Conservation (phyloP, 2,113 vertebrate species). For the Solea senegalensis region DNA sequence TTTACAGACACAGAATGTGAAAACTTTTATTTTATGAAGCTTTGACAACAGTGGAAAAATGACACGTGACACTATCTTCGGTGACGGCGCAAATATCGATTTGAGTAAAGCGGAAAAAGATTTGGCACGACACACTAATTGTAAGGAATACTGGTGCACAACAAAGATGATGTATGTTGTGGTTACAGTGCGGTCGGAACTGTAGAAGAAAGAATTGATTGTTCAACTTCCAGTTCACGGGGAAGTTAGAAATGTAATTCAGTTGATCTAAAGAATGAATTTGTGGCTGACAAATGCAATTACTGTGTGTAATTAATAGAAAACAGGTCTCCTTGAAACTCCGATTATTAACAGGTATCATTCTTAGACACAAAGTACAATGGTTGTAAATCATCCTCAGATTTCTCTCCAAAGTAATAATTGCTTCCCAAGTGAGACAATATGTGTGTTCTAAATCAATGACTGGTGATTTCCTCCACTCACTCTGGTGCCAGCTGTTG, state of each 20-base stretch:
- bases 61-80: no score
- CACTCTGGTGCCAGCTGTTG: no score
- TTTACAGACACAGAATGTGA: neutral
- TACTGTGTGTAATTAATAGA: conserved; percentile 11
- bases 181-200: no score
- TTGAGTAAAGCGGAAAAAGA: no score
- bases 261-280: neutral
- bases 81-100: no score
- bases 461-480: no score
- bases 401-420: neutral
- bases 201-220: no score
- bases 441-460: no score
- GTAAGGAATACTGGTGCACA: no score
- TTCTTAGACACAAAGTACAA: neutral
- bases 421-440: no score
- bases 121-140: no score
- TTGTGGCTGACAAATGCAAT: neutral
- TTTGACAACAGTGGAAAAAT: neutral
- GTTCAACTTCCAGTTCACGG: neutral
- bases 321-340: neutral
- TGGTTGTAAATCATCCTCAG: conserved; percentile 1
- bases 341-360: neutral
- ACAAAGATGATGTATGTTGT: no score
- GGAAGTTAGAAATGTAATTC: neutral
- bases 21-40: neutral